A percentile compares a stretch with the other conserved stretches of the same genome.
phyloP scores from a whole-genome alignment of 2,888 invertebrate species.

The Scaptomyza cyrtandrae region DNA sequence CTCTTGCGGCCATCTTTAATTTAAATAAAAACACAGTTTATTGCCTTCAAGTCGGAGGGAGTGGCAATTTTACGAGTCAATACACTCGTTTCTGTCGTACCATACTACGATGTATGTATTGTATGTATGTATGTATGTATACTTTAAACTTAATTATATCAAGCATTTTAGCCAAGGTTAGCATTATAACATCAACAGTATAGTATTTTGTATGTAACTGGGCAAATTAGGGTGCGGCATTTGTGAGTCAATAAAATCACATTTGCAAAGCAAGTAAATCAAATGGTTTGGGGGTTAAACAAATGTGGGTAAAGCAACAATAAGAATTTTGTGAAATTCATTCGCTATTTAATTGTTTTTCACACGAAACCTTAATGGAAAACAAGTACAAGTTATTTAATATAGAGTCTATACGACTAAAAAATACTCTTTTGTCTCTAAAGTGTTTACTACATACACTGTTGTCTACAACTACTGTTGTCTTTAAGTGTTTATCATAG shows the following conservation, averaged over 20 bases:
- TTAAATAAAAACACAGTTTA: conserved; percentile 69
- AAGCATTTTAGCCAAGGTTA: conserved; percentile 7
- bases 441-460: no score
- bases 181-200: no score
- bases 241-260: conserved; percentile 27
- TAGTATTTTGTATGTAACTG: neutral
- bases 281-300: conserved; percentile 15
- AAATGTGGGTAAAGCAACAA: neutral
- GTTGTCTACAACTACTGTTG: no score
- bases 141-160: conserved; percentile 53
- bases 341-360: conserved; percentile 22
- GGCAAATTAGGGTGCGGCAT: conserved; percentile 17
- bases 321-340: conserved; percentile 3
- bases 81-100: neutral
- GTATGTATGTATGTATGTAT: neutral
- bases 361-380: conserved; percentile 12
- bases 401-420: neutral
- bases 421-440: neutral
- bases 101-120: conserved; percentile 9
- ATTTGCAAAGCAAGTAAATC: conserved; percentile 7
- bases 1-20: conserved; percentile 43
- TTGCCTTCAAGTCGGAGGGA: conserved; percentile 28
- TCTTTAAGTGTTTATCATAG: no score
- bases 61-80: conserved; percentile 9
- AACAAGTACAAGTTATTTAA: neutral